Evolutionary conservation across 1,140 invertebrate genomes (phyloP).

Genomic region (Phymorhynchus buccinoides): DNA sequence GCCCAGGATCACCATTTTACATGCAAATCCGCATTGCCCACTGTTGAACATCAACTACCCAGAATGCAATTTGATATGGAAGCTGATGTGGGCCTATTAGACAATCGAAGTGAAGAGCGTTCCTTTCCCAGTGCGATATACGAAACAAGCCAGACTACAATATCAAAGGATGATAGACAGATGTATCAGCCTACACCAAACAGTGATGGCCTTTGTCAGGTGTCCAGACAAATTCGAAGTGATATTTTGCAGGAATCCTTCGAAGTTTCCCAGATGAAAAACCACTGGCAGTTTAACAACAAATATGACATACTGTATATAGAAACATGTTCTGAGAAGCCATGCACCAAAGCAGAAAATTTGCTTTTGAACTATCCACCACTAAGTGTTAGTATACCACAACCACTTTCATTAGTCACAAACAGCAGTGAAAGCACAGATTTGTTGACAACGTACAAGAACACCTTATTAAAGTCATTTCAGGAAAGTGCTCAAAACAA

Average conservation of each 20-base stretch:
- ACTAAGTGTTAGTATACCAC: background rate
- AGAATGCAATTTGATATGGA: background rate
- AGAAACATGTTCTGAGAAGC: background rate
- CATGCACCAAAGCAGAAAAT: background rate
- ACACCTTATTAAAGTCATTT: background rate
- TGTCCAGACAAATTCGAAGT: background rate
- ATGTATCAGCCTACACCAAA: background rate
- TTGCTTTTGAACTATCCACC: background rate
- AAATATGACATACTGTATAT: background rate
- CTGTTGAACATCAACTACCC: background rate
- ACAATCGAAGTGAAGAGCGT: background rate
- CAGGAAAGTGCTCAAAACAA: background rate
- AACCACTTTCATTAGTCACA: background rate
- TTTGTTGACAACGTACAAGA: background rate
- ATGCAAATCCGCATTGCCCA: background rate
- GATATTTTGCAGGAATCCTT: background rate
- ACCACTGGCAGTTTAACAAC: background rate
- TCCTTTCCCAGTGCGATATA: background rate
- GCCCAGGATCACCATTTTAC: background rate
- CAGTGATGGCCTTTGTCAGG: background rate
- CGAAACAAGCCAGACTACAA: background rate
- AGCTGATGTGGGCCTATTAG: background rate
- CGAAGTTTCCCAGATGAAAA: background rate
- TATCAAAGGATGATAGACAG: background rate
- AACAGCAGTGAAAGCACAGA: background rate